A percentile compares a stretch with the other conserved stretches of the same genome.
phyloP scores from a whole-genome alignment of 2,113 vertebrate species.

The Oreotrochilus melanogaster region DNA sequence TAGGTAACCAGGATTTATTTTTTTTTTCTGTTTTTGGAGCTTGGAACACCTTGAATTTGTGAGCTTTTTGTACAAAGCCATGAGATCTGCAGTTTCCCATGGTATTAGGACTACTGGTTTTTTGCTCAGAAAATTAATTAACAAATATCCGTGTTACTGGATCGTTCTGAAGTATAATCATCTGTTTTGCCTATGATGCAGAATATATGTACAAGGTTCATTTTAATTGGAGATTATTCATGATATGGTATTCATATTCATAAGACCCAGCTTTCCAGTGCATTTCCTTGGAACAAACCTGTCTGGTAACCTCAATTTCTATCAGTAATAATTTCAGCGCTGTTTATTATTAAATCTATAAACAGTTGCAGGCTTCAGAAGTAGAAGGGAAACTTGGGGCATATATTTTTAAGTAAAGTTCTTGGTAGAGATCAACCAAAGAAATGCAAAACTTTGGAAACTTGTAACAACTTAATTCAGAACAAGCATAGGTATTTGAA shows the following conservation, averaged over 20 bases:
- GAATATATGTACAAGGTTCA: neutral
- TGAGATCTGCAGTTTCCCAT: neutral
- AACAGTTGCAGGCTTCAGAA: neutral
- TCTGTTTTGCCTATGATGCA: neutral
- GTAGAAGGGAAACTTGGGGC: neutral
- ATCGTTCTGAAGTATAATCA: neutral
- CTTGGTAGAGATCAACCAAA: neutral
- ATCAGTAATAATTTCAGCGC: neutral
- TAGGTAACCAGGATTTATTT: neutral
- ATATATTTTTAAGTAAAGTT: neutral
- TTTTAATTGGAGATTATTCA: neutral
- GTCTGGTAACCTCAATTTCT: neutral
- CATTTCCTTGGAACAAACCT: neutral
- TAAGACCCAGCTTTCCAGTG: neutral
- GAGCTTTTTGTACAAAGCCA: neutral
- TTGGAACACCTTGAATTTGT: accelerated
- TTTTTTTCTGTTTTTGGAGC: neutral
- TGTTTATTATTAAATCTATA: neutral
- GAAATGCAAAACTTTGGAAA: neutral
- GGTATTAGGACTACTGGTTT: neutral
- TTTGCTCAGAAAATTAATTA: neutral
- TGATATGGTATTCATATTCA: neutral
- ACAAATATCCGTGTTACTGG: neutral
- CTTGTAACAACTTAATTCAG: neutral
- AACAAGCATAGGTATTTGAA: neutral